These are phyloP conservation scores for Eupsilia transversa DNA, from an alignment of 2,888 invertebrate species.

Conservation along the genomic window DNA sequence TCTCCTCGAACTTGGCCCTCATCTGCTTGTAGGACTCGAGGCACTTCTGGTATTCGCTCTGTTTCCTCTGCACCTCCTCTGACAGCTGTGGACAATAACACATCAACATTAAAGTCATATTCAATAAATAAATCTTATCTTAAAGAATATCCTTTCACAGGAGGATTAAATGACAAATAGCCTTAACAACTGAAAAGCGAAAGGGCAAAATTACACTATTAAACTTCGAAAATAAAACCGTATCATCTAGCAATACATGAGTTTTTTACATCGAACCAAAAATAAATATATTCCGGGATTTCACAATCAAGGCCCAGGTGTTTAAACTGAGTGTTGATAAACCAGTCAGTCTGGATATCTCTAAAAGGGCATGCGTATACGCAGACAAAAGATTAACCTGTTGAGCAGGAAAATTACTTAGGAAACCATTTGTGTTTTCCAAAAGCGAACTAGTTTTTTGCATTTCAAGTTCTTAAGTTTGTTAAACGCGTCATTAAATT, in stretches of 20 bases:
- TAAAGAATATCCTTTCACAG: neutral
- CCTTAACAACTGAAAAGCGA: neutral
- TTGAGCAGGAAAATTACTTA: constrained; percentile 62
- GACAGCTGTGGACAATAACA: constrained; percentile 92
- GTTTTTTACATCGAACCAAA: constrained; percentile 30
- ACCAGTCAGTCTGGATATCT: constrained; percentile 66
- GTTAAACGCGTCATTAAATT: constrained; percentile 46
- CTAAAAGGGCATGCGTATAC: constrained; percentile 63
- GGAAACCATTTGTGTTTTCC: constrained; percentile 61
- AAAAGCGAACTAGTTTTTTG: constrained; percentile 58
- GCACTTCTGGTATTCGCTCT: constrained; percentile 97
- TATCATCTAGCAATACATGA: constrained; percentile 21
- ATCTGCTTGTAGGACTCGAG: constrained; percentile 96
- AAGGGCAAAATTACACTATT: neutral
- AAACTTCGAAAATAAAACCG: constrained; percentile 8
- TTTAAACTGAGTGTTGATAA: constrained; percentile 57
- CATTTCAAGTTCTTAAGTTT: constrained; percentile 50
- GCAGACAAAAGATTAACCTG: constrained; percentile 61
- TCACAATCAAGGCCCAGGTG: constrained; percentile 60
- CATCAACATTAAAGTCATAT: neutral
- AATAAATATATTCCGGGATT: constrained; percentile 54
- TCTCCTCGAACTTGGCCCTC: constrained; percentile 97
- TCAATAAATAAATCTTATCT: no score
- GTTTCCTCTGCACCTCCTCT: constrained; percentile 96
- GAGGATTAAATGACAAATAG: neutral